Base-by-base conservation (phyloP, 2,888 invertebrate genomes). In the Artemia sp. region DNA sequence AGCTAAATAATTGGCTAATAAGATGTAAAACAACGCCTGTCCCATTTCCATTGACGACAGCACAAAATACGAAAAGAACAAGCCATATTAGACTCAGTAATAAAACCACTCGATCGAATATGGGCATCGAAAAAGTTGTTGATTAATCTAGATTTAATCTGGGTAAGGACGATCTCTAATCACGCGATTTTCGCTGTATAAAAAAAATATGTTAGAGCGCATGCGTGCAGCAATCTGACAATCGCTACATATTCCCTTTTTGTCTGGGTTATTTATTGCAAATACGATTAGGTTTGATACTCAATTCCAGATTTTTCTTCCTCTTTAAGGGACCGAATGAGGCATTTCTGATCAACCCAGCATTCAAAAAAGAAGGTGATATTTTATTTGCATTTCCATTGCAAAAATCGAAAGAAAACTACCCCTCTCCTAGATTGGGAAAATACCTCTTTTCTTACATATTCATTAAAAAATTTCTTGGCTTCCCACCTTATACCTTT, bases 91-190 rank as follows among this genome's bases (percentile, higher is more conserved):
- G 64, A 24, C 64, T 8, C 14, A 1, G 64, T 24, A 58, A 58
- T 58, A 58, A 58, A 38, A 38, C 38, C 38, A 24, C 64, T 58
- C 64, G 64, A 58, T 58, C 64, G 14, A 58, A 58, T 58, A 58
- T 58, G 64, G 64, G 8, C 64, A 58, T 58, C 64, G n/a, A 24
- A 58, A 58, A 58, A 58, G n/a, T 58, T 58, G 64, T 58, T 58
- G 64, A 58, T 58, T 58, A 58, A 58, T 58, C 64, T 58, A 58
- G 64, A 58, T 58, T 58, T 58, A 58, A 58, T 58, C 64, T 58
- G 64, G 8, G 64, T n/a, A 58, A 24, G 24, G 64, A 58, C 24
- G 64, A 24, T 58, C 64, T 58, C 64, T 58, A 58, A 58, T 58
- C 64, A 58, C 64, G 64, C 64, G 64, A 58, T n/a, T 58, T 10